phyloP scores from a whole-genome alignment of 2,113 vertebrate species.

The Melospiza georgiana region DNA sequence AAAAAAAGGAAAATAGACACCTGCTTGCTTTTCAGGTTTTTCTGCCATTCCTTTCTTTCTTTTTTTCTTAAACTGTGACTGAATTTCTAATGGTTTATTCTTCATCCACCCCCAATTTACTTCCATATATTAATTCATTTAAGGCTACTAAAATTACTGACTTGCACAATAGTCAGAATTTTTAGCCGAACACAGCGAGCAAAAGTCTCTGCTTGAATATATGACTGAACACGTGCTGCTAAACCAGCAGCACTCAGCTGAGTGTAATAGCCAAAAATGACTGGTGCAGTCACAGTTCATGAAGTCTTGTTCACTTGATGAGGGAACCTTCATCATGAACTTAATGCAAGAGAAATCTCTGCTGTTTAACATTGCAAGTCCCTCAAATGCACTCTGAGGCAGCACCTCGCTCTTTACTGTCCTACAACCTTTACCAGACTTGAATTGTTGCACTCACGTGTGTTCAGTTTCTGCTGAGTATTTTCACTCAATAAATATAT shows the following conservation, averaged over 20 bases:
- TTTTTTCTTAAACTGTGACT: neutral
- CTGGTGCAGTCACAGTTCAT: neutral
- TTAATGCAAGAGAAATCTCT: neutral
- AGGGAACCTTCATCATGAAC: neutral
- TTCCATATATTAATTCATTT: neutral
- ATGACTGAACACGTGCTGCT: neutral
- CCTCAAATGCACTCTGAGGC: neutral
- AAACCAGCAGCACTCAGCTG: neutral
- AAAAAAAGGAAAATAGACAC: neutral
- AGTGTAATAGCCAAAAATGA: neutral
- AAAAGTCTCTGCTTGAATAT: neutral
- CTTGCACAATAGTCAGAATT: neutral
- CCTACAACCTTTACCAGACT: neutral
- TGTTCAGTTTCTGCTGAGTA: neutral
- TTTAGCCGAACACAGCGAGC: neutral
- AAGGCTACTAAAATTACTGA: neutral
- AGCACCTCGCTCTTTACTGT: neutral
- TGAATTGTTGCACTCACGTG: rapidly evolving
- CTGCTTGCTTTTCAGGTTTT: neutral
- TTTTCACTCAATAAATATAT: neutral
- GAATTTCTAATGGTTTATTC: neutral
- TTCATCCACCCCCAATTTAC: neutral
- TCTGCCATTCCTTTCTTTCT: neutral
- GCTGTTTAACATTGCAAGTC: neutral
- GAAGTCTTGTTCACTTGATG: neutral